Conservation (phyloP, 2,113 vertebrate species). For the Himantopus leucocephalus region DNA sequence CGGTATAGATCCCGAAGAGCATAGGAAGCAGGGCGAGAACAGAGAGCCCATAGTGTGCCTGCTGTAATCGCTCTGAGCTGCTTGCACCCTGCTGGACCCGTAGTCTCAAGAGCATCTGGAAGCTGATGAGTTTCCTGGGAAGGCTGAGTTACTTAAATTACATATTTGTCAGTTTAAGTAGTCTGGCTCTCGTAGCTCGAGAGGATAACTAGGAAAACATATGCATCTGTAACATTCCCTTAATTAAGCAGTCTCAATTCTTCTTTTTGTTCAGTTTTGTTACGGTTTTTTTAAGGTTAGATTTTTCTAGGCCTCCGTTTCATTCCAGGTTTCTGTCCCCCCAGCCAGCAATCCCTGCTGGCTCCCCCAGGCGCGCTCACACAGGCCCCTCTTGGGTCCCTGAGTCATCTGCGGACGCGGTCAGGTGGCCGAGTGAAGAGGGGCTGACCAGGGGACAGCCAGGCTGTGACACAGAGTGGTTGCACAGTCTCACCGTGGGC, state of each 20-base stretch:
- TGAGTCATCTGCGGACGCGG: neutral
- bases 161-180: neutral
- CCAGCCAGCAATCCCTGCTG: neutral
- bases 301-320: neutral
- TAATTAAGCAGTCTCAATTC: neutral
- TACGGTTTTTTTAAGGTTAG: neutral
- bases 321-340: neutral
- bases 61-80: neutral
- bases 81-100: neutral
- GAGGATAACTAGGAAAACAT: neutral
- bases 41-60: neutral
- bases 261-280: neutral
- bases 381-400: neutral
- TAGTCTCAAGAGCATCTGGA: neutral
- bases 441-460: neutral
- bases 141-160: neutral
- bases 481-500: neutral
- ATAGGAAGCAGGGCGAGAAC: neutral
- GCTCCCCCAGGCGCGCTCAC: neutral
- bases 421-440: neutral
- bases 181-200: neutral
- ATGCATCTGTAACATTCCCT: neutral
- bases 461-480: neutral
- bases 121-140: neutral
- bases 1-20: neutral